Conservation (phyloP, 2,113 vertebrate genomes). For the Nibea coibor region DNA sequence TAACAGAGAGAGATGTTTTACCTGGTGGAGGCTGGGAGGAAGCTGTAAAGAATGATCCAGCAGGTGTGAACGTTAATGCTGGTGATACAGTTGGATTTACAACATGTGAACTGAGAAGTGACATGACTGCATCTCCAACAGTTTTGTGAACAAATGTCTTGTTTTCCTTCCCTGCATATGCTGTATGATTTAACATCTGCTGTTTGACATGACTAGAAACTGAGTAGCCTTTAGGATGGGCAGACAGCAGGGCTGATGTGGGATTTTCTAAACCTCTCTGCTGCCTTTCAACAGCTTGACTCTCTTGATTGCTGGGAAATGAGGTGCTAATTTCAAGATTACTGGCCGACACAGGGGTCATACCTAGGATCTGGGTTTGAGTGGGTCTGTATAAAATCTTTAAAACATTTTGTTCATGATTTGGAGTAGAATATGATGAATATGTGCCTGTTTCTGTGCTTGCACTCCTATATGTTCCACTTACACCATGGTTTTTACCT, state of each 20-base stretch:
- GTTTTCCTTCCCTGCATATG: constrained; percentile 32
- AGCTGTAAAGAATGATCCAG: constrained; percentile 39
- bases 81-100: constrained; percentile 48
- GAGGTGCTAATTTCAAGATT: constrained; percentile 48
- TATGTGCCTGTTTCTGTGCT: constrained; percentile 14
- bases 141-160: constrained; percentile 27
- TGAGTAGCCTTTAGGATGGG: constrained; percentile 49
- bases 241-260: constrained; percentile 59
- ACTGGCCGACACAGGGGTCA: constrained; percentile 18
- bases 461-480: constrained; percentile 23
- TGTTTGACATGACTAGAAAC: constrained; percentile 62
- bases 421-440: constrained; percentile 9
- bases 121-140: not conserved
- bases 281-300: constrained; percentile 62
- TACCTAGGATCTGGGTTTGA: constrained; percentile 16
- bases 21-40: constrained; percentile 34
- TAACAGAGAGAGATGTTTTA: constrained; percentile 52
- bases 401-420: constrained; percentile 21
- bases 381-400: constrained; percentile 21
- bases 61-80: constrained; percentile 8
- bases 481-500: constrained; percentile 13
- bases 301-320: constrained; percentile 50
- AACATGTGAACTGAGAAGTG: constrained; percentile 23
- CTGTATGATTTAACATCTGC: constrained; percentile 51
- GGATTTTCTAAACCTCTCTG: constrained; percentile 45